These are phyloP conservation scores for Mugil cephalus DNA, from an alignment of 2,113 vertebrate genomes.

Conservation along the genomic window DNA sequence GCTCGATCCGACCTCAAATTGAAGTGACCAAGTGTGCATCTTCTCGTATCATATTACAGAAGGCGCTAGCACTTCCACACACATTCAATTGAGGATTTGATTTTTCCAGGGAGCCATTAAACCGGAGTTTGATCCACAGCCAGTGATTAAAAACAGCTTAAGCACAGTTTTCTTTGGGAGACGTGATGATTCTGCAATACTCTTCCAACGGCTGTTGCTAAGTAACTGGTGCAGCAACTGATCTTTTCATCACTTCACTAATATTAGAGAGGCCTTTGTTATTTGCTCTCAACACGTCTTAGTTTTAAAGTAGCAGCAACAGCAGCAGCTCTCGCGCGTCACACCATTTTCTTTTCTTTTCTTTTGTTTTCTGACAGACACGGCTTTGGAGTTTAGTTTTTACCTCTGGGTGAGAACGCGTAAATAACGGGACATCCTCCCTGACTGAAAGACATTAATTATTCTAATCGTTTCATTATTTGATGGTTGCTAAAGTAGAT, in stretches of 20 bases:
- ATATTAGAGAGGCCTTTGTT: slow-evolving; percentile 39
- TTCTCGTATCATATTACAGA: slow-evolving; percentile 15
- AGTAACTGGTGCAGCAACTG: slow-evolving; percentile 39
- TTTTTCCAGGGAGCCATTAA: slow-evolving; percentile 38
- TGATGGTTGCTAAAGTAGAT: neutral
- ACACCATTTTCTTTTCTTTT: neutral
- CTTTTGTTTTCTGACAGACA: too few relatives aligned
- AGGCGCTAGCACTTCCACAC: slow-evolving; percentile 15
- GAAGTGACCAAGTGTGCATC: slow-evolving; percentile 6
- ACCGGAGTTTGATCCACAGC: slow-evolving; percentile 46
- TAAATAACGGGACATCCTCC: neutral
- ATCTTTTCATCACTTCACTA: slow-evolving; percentile 43
- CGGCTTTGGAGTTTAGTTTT: neutral
- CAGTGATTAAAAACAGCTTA: slow-evolving; percentile 53
- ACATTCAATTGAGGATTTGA: slow-evolving; percentile 16
- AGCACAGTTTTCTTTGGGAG: slow-evolving; percentile 31
- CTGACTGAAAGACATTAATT: too few relatives aligned
- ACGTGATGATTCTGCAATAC: slow-evolving; percentile 20
- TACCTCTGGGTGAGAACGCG: slow-evolving; percentile 2
- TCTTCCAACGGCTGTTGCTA: slow-evolving; percentile 52
- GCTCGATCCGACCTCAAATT: neutral
- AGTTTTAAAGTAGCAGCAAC: slow-evolving; percentile 20
- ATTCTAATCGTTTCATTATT: neutral
- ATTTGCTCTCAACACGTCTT: slow-evolving; percentile 21
- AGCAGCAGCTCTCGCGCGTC: neutral